These are phyloP conservation scores for Syritta pipiens DNA, from an alignment of 2,888 invertebrate genomes.

Conservation along the genomic window DNA sequence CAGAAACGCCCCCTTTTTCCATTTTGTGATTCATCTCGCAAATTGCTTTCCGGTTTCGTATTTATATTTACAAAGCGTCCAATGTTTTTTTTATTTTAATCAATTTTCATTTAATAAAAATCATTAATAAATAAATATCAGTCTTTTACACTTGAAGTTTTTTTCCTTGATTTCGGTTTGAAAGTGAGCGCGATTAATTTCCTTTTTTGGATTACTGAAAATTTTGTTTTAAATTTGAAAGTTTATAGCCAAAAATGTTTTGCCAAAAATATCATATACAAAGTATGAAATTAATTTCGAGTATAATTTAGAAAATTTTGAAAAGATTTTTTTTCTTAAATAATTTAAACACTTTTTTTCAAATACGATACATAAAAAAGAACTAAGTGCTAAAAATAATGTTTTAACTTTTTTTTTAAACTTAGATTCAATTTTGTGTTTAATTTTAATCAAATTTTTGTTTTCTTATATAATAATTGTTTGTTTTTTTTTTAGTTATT, in stretches of 20 bases:
- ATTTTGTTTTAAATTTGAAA: slow-evolving; percentile 72
- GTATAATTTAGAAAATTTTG: slow-evolving; percentile 58
- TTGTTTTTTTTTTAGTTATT: slow-evolving; percentile 54
- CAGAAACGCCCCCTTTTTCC: slow-evolving; percentile 48
- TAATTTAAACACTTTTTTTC: slow-evolving; percentile 64
- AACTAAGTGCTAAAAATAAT: slow-evolving; percentile 61
- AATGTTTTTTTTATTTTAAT: slow-evolving; percentile 47
- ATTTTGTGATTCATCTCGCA: slow-evolving; percentile 55
- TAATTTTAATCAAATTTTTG: slow-evolving; percentile 48
- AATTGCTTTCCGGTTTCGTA: slow-evolving; percentile 71
- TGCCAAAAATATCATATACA: slow-evolving; percentile 69
- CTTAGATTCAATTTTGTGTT: slow-evolving; percentile 42
- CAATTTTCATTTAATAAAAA: slow-evolving; percentile 67
- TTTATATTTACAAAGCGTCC: slow-evolving; percentile 56
- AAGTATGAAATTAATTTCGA: slow-evolving; percentile 65
- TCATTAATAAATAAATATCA: slow-evolving; percentile 66
- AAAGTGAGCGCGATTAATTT: slow-evolving; percentile 53
- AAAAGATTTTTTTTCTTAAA: slow-evolving; percentile 70
- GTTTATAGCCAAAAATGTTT: slow-evolving; percentile 74
- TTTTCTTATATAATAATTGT: slow-evolving; percentile 68
- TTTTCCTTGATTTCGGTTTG: slow-evolving; percentile 55
- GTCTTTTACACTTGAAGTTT: slow-evolving; percentile 72
- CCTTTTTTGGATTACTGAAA: slow-evolving; percentile 6
- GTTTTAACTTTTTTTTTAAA: slow-evolving; percentile 59
- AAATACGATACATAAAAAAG: slow-evolving; percentile 26